These are phyloP conservation scores for Poecilia latipinna DNA, from an alignment of 2,113 vertebrate genomes.

Conservation along the genomic window DNA sequence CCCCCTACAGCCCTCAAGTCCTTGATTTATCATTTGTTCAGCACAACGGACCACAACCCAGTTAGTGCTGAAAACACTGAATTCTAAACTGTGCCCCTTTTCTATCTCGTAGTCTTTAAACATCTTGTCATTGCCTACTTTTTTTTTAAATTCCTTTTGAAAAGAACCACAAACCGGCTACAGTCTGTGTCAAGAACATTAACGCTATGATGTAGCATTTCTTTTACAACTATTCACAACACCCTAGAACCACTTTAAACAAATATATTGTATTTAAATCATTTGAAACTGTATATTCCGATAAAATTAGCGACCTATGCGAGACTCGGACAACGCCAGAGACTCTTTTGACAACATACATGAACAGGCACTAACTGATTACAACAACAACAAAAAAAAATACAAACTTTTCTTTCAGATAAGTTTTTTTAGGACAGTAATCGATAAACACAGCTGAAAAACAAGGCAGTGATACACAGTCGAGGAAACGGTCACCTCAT, in stretches of 20 bases:
- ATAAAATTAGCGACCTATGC: constrained; percentile 67
- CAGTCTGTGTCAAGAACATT: constrained; percentile 33
- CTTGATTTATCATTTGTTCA: constrained; percentile 37
- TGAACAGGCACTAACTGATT: constrained; percentile 73
- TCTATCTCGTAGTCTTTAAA: constrained; percentile 23
- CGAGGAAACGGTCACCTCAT: constrained; percentile 48
- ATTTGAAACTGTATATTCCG: constrained; percentile 72
- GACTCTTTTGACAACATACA: constrained; percentile 59
- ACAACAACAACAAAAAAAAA: constrained; percentile 31
- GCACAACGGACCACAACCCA: constrained; percentile 13
- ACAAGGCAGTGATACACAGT: constrained; percentile 71
- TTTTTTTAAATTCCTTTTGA: constrained; percentile 19
- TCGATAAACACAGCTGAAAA: constrained; percentile 62
- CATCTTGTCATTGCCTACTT: constrained; percentile 33
- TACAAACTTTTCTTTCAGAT: constrained; percentile 45
- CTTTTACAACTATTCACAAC: constrained; percentile 75
- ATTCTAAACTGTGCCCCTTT: constrained; percentile 39
- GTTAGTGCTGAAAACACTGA: constrained; percentile 74
- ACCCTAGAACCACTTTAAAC: constrained; percentile 71
- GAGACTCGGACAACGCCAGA: constrained; percentile 36
- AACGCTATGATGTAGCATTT: constrained; percentile 45
- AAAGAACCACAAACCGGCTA: constrained; percentile 37
- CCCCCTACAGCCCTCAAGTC: constrained; percentile 31
- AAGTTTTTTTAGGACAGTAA: constrained; percentile 52
- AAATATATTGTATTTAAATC: constrained; percentile 74